A percentile compares a stretch with the other conserved stretches of the same genome.
phyloP scores from a whole-genome alignment of 37 sponge, comb jelly and placozoan genomes.

The Petrosia ficiformis region DNA sequence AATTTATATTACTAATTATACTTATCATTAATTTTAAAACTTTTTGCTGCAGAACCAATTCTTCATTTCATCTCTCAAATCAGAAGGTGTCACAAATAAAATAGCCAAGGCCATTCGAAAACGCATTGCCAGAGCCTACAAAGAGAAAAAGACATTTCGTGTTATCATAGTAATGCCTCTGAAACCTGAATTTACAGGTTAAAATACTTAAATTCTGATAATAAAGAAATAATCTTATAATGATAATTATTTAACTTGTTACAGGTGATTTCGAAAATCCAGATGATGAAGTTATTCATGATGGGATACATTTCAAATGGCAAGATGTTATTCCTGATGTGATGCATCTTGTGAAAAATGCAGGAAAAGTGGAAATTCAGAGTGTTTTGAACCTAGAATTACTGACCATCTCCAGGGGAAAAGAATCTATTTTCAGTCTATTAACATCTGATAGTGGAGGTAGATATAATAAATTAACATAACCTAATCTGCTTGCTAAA shows the following conservation, averaged over 20 bases:
- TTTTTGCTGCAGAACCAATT: slow-evolving; percentile 43
- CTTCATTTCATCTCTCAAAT: slow-evolving; percentile 42
- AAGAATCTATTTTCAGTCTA: slow-evolving; percentile 14
- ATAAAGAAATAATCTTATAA: too few relatives aligned
- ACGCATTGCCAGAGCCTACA: slow-evolving; percentile 40
- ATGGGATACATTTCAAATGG: too few relatives aligned
- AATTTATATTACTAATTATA: background rate
- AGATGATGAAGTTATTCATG: too few relatives aligned
- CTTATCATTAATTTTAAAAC: background rate
- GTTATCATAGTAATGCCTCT: slow-evolving; percentile 34
- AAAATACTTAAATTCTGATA: background rate
- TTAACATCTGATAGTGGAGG: too few relatives aligned
- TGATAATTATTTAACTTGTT: too few relatives aligned
- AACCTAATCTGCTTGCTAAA: too few relatives aligned
- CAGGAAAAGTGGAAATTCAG: background rate
- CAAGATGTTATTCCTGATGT: background rate
- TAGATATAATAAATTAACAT: too few relatives aligned
- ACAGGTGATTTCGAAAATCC: background rate
- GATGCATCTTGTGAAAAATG: background rate
- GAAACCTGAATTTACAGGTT: slow-evolving; percentile 51
- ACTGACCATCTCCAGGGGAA: slow-evolving; percentile 18
- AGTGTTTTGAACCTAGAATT: slow-evolving; percentile 10
- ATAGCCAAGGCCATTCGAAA: slow-evolving; percentile 19
- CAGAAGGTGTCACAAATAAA: slow-evolving; percentile 12
- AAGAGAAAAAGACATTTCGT: slow-evolving; percentile 25